Base-by-base conservation (phyloP, 2,113 vertebrate genomes). In the Capreolus pygargus region DNA sequence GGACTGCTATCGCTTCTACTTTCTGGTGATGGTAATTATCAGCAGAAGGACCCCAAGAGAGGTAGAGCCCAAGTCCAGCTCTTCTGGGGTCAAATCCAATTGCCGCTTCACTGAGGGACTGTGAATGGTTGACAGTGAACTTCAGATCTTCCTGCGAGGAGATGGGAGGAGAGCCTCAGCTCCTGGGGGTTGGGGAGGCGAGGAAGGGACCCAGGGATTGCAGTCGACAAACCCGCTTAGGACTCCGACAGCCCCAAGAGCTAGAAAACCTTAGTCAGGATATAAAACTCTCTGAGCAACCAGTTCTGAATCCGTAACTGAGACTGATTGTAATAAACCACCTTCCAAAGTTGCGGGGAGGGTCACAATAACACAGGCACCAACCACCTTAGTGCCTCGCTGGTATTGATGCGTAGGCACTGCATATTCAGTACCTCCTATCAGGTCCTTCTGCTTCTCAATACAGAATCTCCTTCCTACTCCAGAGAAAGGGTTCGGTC, bases 341-440 rank as follows among this genome's bases (percentile, higher is more conserved):
- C 27, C 45, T 54, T 36, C 43, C n/a, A 19, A 14, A 17, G n/a
- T 19, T 52, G 19, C 2, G 3, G 39, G 61, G 43, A 25, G 2
- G 27, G 14, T 36, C 13, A 19, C 7, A 4, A 39, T 50, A 39
- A 27, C 43, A 16, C 88, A 57, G 12, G 25, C 28, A 3, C 11
- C 39, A 17, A n/a, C 61, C 28, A 12, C 86, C 25, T 10, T 7
- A 11, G 36, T 9, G 5, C 12, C 21, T 4, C 1, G 0, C 17
- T 13, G 33, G 13, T 21, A 4, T 1, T 14, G 50, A 50, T 25
- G 25, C 0, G 1, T 1, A 19, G 52, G 2, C 33, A 28, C 39
- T 4, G 30, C 3, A 2, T 3, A 33, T 12, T 6, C 0, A 0
- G 21, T 23, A 47, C 39, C 50, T 50, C 50, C 76, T n/a, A 23